Conservation (phyloP, 2,888 invertebrate species). For the Oligia strigilis region DNA sequence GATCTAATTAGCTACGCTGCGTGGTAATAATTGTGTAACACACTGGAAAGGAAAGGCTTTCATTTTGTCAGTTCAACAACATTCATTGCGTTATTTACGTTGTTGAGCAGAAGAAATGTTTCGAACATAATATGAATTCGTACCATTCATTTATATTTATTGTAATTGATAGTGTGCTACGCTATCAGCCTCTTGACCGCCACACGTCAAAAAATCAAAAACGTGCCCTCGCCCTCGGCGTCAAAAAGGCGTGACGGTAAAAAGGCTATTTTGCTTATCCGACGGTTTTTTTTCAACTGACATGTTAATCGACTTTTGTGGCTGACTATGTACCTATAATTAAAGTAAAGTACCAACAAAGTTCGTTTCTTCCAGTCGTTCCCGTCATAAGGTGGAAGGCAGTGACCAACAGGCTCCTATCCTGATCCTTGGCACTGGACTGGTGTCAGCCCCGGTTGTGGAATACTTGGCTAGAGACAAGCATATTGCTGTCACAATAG, state of each 20-base stretch:
- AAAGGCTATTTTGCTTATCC: no score
- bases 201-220: no score
- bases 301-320: background rate
- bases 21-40: no score
- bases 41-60: no score
- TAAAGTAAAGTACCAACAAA: background rate
- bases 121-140: background rate
- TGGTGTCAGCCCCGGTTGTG: conserved; percentile 98
- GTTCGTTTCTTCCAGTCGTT: conserved; percentile 87
- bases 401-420: conserved; percentile 93
- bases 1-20: background rate
- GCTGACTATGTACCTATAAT: background rate
- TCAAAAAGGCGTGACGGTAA: no score
- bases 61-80: no score
- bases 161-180: background rate
- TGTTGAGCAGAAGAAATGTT: background rate
- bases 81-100: no score
- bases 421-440: conserved; percentile 98
- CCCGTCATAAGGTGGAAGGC: conserved; percentile 93
- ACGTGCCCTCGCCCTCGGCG: no score
- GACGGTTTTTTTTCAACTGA: background rate
- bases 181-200: no score
- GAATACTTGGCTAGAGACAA: conserved; percentile 97
- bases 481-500: conserved; percentile 95
- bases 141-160: background rate